A percentile compares a stretch with the other conserved stretches of the same genome.
Conservation (phyloP, 2,113 vertebrate species). For the Nibea albiflora region DNA sequence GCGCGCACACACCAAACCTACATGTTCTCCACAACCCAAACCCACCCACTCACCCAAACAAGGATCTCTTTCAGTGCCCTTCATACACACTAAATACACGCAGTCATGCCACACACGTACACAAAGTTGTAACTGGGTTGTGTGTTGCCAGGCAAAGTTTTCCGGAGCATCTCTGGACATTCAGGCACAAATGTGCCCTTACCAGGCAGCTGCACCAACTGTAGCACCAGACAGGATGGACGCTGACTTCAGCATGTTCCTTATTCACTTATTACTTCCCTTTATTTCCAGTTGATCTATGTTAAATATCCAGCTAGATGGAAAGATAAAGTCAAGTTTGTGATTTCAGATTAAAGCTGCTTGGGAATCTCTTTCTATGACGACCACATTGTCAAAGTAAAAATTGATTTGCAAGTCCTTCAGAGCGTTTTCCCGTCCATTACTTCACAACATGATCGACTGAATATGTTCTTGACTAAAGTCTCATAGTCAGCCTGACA, state of each 20-base stretch:
- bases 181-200: slow-evolving; percentile 31
- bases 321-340: background rate
- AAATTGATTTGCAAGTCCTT: background rate
- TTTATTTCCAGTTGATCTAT: background rate
- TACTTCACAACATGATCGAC: too few species aligned
- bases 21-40: slow-evolving; percentile 46
- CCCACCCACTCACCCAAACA: slow-evolving; percentile 72
- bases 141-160: slow-evolving; percentile 39
- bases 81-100: slow-evolving; percentile 63
- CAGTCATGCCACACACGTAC: slow-evolving; percentile 29
- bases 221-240: background rate
- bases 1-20: slow-evolving; percentile 24
- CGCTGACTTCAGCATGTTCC: background rate
- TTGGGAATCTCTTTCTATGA: background rate
- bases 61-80: slow-evolving; percentile 73
- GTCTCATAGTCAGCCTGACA: slow-evolving; percentile 15
- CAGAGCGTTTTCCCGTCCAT: too few species aligned
- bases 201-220: slow-evolving; percentile 2
- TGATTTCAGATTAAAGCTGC: background rate
- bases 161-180: slow-evolving; percentile 22
- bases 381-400: background rate
- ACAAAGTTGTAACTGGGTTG: slow-evolving; percentile 13
- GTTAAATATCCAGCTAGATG: background rate
- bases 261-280: background rate
- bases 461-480: background rate